Percentiles rank a stretch among this genome's conserved stretches.
phyloP scores from a whole-genome alignment of 2,888 invertebrate genomes.

The Stenoptilia bipunctidactyla region DNA sequence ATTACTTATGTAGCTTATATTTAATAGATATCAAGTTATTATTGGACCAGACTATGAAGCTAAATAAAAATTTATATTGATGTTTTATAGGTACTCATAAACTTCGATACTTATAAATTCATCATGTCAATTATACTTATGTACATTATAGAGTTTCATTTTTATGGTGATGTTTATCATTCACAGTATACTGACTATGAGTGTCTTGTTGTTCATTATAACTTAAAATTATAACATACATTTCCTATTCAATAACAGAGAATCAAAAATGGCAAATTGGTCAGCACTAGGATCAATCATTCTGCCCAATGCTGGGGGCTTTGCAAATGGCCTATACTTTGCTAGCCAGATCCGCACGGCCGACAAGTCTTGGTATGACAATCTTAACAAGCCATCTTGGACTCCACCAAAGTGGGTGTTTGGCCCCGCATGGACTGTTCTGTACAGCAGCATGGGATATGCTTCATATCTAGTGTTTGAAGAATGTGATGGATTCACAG shows the following conservation, averaged over 20 bases:
- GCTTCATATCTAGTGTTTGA: slow-evolving; percentile 86
- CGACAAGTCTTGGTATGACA: slow-evolving; percentile 43
- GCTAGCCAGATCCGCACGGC: slow-evolving; percentile 71
- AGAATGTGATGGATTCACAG: slow-evolving; percentile 81
- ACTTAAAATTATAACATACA: neutral
- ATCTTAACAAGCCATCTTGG: slow-evolving; percentile 75
- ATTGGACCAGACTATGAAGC: too few relatives aligned
- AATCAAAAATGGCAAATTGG: slow-evolving; percentile 39
- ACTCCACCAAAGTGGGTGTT: slow-evolving; percentile 86
- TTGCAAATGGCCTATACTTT: slow-evolving; percentile 75
- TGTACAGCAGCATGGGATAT: slow-evolving; percentile 88
- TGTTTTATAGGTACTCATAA: too few relatives aligned
- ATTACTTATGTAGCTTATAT: too few relatives aligned
- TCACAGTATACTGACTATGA: neutral
- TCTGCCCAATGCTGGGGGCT: slow-evolving; percentile 76
- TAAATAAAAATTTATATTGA: too few relatives aligned
- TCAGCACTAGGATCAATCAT: slow-evolving; percentile 43
- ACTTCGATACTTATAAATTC: neutral
- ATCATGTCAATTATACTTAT: neutral
- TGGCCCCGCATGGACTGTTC: slow-evolving; percentile 83
- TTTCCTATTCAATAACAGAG: slow-evolving; percentile 17
- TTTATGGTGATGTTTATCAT: too few relatives aligned
- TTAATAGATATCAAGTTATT: too few relatives aligned
- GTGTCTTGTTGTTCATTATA: too few relatives aligned
- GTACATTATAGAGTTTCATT: neutral